A percentile compares a stretch with the other conserved stretches of the same genome.
phyloP scores from a whole-genome alignment of 2,797 vertebrate species.

The Tauraco hartlaubi region DNA sequence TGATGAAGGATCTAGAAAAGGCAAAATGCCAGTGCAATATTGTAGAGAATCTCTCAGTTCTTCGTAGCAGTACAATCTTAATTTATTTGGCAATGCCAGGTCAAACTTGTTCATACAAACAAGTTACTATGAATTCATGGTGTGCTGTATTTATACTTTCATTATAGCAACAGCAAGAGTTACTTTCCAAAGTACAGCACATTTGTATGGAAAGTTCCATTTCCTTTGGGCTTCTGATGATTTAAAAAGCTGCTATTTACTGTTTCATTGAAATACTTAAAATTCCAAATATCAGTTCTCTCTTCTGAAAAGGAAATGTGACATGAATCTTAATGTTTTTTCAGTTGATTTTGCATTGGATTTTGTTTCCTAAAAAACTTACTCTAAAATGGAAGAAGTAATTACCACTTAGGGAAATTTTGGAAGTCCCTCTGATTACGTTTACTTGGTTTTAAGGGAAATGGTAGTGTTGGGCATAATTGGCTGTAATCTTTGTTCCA shows the following conservation, averaged over 20 bases:
- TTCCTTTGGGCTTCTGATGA: slow-evolving; percentile 50
- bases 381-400: background rate
- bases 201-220: slow-evolving; percentile 31
- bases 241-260: slow-evolving; percentile 50
- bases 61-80: background rate
- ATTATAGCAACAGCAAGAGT: slow-evolving; percentile 28
- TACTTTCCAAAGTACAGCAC: slow-evolving; percentile 36
- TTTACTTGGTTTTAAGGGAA: background rate
- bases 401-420: background rate
- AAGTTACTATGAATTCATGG: slow-evolving; percentile 31
- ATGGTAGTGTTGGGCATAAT: background rate
- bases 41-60: background rate
- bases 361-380: slow-evolving; percentile 48
- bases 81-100: background rate
- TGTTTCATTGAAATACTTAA: slow-evolving; percentile 59
- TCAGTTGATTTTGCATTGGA: slow-evolving; percentile 15
- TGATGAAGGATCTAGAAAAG: background rate
- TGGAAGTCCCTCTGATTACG: background rate
- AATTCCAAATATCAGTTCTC: slow-evolving; percentile 38
- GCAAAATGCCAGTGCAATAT: background rate
- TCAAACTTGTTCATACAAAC: slow-evolving; percentile 30
- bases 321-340: slow-evolving; percentile 50
- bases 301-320: slow-evolving; percentile 20
- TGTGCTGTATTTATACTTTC: slow-evolving; percentile 36
- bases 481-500: background rate